These are phyloP conservation scores for Podarcis muralis DNA, from an alignment of 2,113 vertebrate genomes.

Conservation along the genomic window DNA sequence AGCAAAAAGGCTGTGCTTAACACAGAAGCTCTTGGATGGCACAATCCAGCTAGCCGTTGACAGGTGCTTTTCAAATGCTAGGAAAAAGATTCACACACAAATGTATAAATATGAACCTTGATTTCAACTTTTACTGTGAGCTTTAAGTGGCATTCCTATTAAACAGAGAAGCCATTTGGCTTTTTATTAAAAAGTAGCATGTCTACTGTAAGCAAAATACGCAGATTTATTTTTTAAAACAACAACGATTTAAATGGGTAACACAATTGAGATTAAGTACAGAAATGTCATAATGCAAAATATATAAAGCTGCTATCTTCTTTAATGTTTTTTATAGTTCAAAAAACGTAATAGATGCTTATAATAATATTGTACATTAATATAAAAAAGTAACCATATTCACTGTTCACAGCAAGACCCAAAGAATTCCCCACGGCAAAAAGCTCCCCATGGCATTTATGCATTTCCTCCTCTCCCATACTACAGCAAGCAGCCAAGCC, in stretches of 20 bases:
- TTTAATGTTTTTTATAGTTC: not conserved
- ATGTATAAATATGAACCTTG: not conserved
- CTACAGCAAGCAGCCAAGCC: not conserved
- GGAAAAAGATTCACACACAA: not conserved
- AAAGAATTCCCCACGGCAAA: not conserved
- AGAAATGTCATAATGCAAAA: not conserved
- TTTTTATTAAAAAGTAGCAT: not conserved
- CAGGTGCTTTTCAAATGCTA: not conserved
- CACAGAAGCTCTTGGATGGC: not conserved
- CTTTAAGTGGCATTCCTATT: not conserved
- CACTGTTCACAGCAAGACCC: not conserved
- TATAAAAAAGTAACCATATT: not conserved
- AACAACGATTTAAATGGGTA: not conserved
- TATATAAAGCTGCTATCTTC: not conserved
- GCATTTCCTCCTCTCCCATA: not conserved
- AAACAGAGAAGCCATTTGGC: not conserved
- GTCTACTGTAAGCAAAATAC: not conserved
- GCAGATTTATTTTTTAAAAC: too few relatives aligned
- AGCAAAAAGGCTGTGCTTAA: not conserved
- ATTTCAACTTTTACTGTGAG: not conserved
- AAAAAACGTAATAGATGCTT: not conserved
- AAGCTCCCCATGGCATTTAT: not conserved
- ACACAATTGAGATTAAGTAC: not conserved
- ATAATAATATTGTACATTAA: not conserved
- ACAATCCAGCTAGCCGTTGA: not conserved